Percentiles rank a stretch among this genome's conserved stretches.
Conservation (phyloP, 2,888 invertebrate genomes). For the Pedicia rivosa region DNA sequence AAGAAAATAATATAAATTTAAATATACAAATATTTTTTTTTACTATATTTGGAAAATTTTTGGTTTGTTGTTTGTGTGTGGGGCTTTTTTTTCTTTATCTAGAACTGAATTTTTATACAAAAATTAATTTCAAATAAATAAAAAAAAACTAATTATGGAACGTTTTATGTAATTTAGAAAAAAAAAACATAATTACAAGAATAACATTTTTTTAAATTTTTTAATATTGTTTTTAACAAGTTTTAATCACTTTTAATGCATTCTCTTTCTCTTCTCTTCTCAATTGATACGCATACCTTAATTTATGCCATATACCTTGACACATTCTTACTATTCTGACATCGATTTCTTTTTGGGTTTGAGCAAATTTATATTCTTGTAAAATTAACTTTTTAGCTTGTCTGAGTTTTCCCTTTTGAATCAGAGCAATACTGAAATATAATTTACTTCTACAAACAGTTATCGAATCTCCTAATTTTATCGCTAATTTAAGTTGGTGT, state of each 20-base stretch:
- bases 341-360: conserved; percentile 32
- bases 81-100: background rate
- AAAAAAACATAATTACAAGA: background rate
- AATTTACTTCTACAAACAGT: conserved; percentile 69
- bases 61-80: background rate
- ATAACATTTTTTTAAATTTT: background rate
- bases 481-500: conserved; percentile 66
- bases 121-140: background rate
- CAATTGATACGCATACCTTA: conserved; percentile 30
- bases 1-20: conserved; percentile 1
- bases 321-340: conserved; percentile 62
- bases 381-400: conserved; percentile 45
- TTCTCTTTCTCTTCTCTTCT: conserved; percentile 1
- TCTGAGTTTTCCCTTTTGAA: conserved; percentile 60
- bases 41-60: background rate
- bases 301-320: conserved; percentile 70
- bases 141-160: background rate
- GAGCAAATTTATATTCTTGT: conserved; percentile 34
- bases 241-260: background rate
- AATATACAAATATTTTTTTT: background rate
- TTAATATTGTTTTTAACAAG: background rate
- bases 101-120: background rate
- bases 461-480: conserved; percentile 65
- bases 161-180: background rate
- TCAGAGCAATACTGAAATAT: conserved; percentile 72